phyloP scores from a whole-genome alignment of 1,140 invertebrate genomes.

The Daktulosphaira vitifoliae region DNA sequence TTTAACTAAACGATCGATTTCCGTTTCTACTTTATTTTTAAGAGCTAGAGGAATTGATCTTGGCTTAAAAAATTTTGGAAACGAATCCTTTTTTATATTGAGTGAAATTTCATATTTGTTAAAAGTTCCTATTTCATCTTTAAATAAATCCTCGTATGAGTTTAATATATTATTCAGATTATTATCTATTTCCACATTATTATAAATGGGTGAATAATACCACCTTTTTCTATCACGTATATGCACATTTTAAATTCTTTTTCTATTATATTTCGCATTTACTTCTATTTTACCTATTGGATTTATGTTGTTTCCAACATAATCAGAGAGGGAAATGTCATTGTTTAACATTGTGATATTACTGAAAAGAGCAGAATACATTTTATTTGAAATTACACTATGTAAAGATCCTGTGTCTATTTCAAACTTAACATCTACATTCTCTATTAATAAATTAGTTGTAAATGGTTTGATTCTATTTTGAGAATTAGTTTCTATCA shows the following conservation, averaged over 20 bases:
- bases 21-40: slow-evolving; percentile 39
- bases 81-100: background rate
- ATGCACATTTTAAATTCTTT: too few relatives aligned
- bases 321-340: background rate
- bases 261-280: too few relatives aligned
- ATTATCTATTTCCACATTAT: too few relatives aligned
- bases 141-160: background rate
- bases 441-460: background rate
- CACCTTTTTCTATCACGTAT: too few relatives aligned
- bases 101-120: slow-evolving; percentile 20
- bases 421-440: background rate
- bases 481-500: background rate
- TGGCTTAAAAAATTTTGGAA: slow-evolving; percentile 42
- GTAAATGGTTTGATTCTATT: background rate
- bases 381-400: background rate
- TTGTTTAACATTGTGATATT: background rate
- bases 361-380: background rate
- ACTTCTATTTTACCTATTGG: background rate
- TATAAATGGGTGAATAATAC: too few relatives aligned
- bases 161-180: too few relatives aligned
- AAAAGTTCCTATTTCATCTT: slow-evolving; percentile 18
- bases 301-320: background rate
- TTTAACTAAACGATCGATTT: background rate
- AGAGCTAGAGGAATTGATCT: slow-evolving; percentile 44
- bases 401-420: background rate